These are phyloP conservation scores for Diaphora mendica DNA, from an alignment of 2,888 invertebrate species.

Conservation along the genomic window DNA sequence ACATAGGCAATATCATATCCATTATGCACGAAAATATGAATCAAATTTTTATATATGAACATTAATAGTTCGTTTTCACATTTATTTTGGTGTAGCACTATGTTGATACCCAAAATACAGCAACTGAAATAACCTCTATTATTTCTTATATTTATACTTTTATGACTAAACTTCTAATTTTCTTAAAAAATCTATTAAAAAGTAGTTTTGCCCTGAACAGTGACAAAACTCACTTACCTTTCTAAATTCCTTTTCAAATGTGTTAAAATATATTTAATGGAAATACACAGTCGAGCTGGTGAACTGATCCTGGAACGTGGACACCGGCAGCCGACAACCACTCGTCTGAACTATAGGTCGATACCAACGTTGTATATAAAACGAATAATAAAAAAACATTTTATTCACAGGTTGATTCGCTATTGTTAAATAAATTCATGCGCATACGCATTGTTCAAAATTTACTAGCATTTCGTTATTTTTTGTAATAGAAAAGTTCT, in stretches of 20 bases:
- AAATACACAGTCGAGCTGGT: constrained; percentile 28
- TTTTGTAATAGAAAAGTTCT: not conserved
- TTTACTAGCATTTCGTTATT: not conserved
- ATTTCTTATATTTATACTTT: not conserved
- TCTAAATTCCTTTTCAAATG: constrained; percentile 38
- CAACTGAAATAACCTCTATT: not conserved
- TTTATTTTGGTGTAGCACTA: not conserved
- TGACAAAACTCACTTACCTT: constrained; percentile 38
- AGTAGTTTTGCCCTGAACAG: not conserved
- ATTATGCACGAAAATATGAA: too few species aligned
- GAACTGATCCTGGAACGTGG: constrained; percentile 57
- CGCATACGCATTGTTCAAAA: not conserved
- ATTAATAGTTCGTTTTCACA: not conserved
- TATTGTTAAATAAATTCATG: constrained; percentile 13
- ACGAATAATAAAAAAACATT: constrained; percentile 67
- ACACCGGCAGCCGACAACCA: constrained; percentile 69
- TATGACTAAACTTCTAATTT: not conserved
- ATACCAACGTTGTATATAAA: constrained; percentile 68
- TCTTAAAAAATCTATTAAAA: not conserved
- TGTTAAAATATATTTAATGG: constrained; percentile 20
- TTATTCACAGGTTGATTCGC: constrained; percentile 59
- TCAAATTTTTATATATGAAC: not conserved
- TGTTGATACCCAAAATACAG: not conserved
- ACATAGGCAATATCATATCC: too few species aligned
- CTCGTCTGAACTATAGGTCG: constrained; percentile 60